Evolutionary conservation across 1,140 invertebrate genomes (phyloP), one percentile per base, ranked within the genome.

Genomic region (Cotesia typhae): DNA sequence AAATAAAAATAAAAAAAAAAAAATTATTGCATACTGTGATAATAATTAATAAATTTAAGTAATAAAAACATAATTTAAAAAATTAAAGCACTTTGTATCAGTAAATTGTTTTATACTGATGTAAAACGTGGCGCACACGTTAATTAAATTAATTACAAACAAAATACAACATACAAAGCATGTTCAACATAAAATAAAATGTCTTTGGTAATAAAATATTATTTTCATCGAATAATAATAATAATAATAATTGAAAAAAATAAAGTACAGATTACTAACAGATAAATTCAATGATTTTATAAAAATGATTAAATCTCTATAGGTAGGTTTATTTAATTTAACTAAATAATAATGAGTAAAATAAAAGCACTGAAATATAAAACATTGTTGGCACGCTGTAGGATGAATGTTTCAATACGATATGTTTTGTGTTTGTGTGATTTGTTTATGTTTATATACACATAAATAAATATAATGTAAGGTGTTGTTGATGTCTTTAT

Each of bases 381-480:
- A 65, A 59, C n/a, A 77, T 84, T 79, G 79, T 86, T 87, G 85
- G 84, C 85, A 87, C 85, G 84, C 83, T 84, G 81, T 85, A 79
- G 81, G 79, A 80, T 83, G 17, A 55, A 55, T 80, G 69, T 77
- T 28, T 74, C 74, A 83, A 41, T 74, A 84, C 41, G 38, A 69
- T 74, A 61, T 78, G 38, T 67, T 69, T 67, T 10, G 35, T 66
- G 53, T 67, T 47, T 72, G 38, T 70, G 38, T 35, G 55, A 53
- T 57, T 28, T 28, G 28, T 28, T 28, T 28, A 28, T 65, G 52
- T 66, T 55, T 71, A 28, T 68, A 59, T 51, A 69, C 76, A 53
- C 38, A 72, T 41, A 47, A 9, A 47, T 76, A 63, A 68, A 12
- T 65, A 38, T 57, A 36, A 20, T 51, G 55, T 59, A 52, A 63